phyloP scores from a whole-genome alignment of 2,888 invertebrate species.

The Epirrhoe alternata region DNA sequence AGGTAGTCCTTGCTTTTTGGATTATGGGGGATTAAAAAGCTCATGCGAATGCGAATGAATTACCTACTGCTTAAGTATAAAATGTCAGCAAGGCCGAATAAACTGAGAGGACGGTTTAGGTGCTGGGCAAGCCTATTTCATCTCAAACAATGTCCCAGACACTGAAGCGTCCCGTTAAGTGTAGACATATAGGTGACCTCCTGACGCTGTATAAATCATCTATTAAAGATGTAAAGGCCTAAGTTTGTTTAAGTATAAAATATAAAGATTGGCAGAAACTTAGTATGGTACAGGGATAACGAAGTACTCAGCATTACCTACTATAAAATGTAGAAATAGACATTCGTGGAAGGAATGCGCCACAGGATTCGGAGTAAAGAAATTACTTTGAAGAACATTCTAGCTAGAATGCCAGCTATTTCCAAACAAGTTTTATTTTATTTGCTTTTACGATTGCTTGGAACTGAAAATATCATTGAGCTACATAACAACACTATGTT shows the following conservation, averaged over 20 bases:
- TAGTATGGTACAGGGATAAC: neutral
- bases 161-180: too few species aligned
- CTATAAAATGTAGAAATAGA: neutral
- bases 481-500: conserved; percentile 5
- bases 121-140: too few species aligned
- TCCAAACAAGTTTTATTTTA: conserved; percentile 9
- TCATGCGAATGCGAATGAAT: too few species aligned
- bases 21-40: too few species aligned
- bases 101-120: too few species aligned
- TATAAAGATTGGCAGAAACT: neutral
- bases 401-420: neutral
- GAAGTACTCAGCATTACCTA: neutral
- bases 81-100: too few species aligned
- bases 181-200: too few species aligned
- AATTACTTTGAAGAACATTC: conserved; percentile 10
- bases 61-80: too few species aligned
- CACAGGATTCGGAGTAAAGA: neutral
- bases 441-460: conserved; percentile 8
- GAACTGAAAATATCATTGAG: conserved; percentile 3
- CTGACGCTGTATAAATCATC: too few species aligned
- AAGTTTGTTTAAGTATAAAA: too few species aligned
- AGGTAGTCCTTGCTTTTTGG: neutral
- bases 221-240: too few species aligned
- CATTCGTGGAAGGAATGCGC: neutral
- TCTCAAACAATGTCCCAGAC: too few species aligned